These are phyloP conservation scores for Xiphophorus hellerii DNA, from an alignment of 2,113 vertebrate species.

Conservation along the genomic window DNA sequence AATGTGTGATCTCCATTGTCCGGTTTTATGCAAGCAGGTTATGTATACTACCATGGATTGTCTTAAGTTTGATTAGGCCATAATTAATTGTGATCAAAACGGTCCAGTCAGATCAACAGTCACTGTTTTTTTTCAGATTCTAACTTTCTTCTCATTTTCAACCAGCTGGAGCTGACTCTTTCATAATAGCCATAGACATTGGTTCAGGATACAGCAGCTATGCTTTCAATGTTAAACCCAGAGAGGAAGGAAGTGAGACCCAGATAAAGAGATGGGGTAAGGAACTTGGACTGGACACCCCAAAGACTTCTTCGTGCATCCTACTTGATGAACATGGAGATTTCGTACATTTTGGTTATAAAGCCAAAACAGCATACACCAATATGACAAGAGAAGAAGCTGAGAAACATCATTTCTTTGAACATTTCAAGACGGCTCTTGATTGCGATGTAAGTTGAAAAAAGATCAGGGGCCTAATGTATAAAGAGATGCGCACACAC, in stretches of 20 bases:
- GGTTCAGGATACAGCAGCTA: conserved; percentile 22
- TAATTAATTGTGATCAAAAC: neutral
- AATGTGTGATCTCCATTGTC: no score
- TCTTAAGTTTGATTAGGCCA: no score
- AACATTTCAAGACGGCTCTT: conserved; percentile 10
- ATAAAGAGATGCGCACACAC: no score
- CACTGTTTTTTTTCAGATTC: neutral
- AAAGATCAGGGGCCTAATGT: no score
- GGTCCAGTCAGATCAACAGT: neutral
- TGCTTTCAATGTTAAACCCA: conserved; percentile 10
- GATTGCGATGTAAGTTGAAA: neutral
- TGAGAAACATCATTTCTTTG: conserved; percentile 52
- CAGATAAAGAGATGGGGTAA: conserved; percentile 12
- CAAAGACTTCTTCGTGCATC: conserved; percentile 29
- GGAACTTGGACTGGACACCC: conserved; percentile 5
- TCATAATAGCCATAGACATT: conserved; percentile 25
- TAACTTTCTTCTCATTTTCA: neutral
- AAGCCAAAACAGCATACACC: conserved; percentile 55
- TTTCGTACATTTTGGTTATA: conserved; percentile 60
- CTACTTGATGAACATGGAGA: conserved; percentile 49
- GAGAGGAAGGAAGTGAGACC: neutral
- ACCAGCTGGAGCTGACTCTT: neutral
- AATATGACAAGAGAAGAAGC: conserved; percentile 11
- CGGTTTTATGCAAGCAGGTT: no score
- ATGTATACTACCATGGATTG: no score